Base-by-base conservation (phyloP, 2,797 vertebrate species). In the Acipenser ruthenus region DNA sequence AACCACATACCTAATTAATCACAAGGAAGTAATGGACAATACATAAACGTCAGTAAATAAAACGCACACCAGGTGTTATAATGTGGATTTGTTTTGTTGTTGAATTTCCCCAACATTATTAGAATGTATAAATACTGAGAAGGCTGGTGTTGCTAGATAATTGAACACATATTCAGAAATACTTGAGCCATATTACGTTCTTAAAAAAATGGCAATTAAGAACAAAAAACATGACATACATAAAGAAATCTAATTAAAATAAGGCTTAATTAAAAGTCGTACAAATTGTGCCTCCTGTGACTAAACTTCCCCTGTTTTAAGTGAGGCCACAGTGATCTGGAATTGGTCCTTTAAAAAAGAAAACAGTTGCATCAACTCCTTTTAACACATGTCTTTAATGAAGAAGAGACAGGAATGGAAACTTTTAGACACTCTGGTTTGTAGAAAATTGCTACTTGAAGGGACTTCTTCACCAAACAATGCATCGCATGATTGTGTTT, bases 221-320 rank as follows among this genome's bases (percentile, higher is more conserved):
- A 68, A 18, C 77, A 85, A 2, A 37, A 37, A 37, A 37, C 37
- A 37, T 37, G 79, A 84, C 75, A 73, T 75, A 82, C 37, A 37
- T 80, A 59, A 55, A 82, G 88, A 87, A 91, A 84, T 88, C 85
- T 84, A 53, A 74, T 79, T 82, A 84, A 85, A 82, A 74, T 89
- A 91, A 90, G 90, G 89, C 90, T 87, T 87, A 81, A 75, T 77
- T 73, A 81, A 76, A 78, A 85, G 78, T 67, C 58, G 78, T 76
- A 37, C 37, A 37, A 72, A 60, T 37, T 63, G 71, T 65, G 80
- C 77, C 74, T 72, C 74, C 72, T 62, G 69, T 72, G 61, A 55
- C 60, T 56, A 6, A 37, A 65, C 68, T 2, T 10, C 11, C 13
- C 50, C 23, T 37, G 61, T n/a, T 8, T 65, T 63, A 79, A 56